Percentiles rank a stretch among this genome's conserved stretches.
These are phyloP conservation scores for Leptodactylus fallax DNA, from an alignment of 2,797 vertebrate species.

Conservation along the genomic window DNA sequence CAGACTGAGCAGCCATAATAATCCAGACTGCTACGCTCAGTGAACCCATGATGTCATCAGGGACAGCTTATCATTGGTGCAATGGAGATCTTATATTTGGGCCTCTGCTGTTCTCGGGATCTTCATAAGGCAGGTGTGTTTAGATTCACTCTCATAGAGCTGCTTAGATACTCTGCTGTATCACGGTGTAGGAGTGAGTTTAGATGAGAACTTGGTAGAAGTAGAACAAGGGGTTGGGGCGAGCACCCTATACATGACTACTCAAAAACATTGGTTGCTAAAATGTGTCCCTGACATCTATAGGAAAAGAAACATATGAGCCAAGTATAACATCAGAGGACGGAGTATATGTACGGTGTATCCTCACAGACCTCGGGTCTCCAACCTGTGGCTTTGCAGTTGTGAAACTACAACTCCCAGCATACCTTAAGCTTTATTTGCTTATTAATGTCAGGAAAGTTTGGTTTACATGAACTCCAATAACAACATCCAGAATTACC, in stretches of 20 bases:
- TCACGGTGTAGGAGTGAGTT: background rate
- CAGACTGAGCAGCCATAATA: background rate
- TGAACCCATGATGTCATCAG: background rate
- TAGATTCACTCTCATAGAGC: background rate
- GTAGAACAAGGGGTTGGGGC: background rate
- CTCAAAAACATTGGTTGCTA: background rate
- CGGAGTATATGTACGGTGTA: background rate
- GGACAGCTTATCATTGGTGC: background rate
- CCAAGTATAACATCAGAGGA: background rate
- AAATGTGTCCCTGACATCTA: background rate
- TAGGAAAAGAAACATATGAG: background rate
- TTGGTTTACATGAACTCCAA: background rate
- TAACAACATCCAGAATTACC: background rate
- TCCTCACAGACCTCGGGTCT: background rate
- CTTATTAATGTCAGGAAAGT: background rate
- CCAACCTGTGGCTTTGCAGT: background rate
- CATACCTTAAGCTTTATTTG: background rate
- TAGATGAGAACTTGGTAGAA: background rate
- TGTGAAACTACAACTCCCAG: background rate
- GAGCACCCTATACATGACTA: background rate
- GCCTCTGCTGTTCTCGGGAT: background rate
- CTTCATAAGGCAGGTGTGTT: background rate
- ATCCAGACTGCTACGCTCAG: background rate
- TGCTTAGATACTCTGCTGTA: background rate
- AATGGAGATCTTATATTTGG: background rate